These are phyloP conservation scores for Drosophila fulvimacula DNA, from an alignment of 2,888 invertebrate species.

Conservation along the genomic window DNA sequence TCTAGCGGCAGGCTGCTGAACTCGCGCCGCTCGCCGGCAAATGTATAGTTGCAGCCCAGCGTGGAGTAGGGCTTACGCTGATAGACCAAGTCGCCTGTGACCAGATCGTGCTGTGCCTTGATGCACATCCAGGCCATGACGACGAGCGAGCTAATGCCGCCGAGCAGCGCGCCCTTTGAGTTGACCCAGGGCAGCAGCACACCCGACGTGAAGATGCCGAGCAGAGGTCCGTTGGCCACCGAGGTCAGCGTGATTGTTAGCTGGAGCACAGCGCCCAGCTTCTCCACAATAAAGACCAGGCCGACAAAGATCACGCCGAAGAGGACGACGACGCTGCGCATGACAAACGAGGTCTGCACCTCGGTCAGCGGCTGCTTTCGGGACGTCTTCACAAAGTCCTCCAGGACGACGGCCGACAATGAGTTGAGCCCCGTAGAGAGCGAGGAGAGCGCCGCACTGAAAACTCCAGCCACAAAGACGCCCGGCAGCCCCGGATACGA, in stretches of 20 bases:
- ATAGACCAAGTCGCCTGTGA: slow-evolving; percentile 85
- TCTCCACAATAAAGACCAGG: slow-evolving; percentile 88
- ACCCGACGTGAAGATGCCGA: slow-evolving; percentile 89
- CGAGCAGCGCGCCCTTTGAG: slow-evolving; percentile 86
- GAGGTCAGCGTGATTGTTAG: slow-evolving; percentile 88
- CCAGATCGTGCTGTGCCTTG: slow-evolving; percentile 86
- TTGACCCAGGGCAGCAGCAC: slow-evolving; percentile 89
- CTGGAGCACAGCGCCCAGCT: slow-evolving; percentile 89
- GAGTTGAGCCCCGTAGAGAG: slow-evolving; percentile 92
- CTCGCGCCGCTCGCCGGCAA: slow-evolving; percentile 76
- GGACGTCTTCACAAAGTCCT: slow-evolving; percentile 89
- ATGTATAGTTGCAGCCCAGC: slow-evolving; percentile 86
- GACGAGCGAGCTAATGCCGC: slow-evolving; percentile 85
- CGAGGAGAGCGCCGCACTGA: slow-evolving; percentile 94
- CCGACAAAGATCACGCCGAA: slow-evolving; percentile 88
- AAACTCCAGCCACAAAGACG: slow-evolving; percentile 94
- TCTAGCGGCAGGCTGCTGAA: slow-evolving; percentile 73
- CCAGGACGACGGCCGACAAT: slow-evolving; percentile 90
- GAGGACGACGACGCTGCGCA: slow-evolving; percentile 88
- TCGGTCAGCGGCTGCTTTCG: slow-evolving; percentile 86
- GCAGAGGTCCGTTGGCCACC: slow-evolving; percentile 88
- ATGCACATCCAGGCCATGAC: slow-evolving; percentile 87
- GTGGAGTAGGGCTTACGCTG: slow-evolving; percentile 86
- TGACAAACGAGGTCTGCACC: slow-evolving; percentile 86
- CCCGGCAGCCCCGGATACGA: slow-evolving; percentile 93